phyloP scores from a whole-genome alignment of 2,113 vertebrate species.

The Marmota monax region DNA sequence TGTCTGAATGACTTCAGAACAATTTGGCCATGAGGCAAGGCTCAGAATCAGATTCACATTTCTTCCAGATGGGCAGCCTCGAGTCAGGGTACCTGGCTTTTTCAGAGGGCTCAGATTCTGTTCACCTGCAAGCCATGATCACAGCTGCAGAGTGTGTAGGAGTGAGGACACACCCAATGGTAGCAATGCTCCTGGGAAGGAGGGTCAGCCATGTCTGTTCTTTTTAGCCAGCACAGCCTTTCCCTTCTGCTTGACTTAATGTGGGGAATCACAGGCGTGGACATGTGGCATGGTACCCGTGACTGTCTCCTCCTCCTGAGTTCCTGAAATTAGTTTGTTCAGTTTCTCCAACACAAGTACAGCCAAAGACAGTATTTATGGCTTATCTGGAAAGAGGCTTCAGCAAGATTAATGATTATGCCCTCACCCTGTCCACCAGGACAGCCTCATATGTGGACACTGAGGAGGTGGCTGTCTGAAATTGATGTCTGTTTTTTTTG shows the following conservation, averaged over 20 bases:
- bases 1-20: not conserved
- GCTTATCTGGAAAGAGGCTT: not conserved
- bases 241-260: not conserved
- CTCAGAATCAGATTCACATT: too few species aligned
- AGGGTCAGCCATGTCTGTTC: fast-evolving
- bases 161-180: not conserved
- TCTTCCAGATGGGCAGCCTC: not conserved
- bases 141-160: fast-evolving
- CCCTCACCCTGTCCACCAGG: not conserved
- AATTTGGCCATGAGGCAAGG: fast-evolving
- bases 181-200: fast-evolving
- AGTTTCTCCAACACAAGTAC: not conserved
- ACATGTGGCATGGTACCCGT: fast-evolving
- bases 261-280: fast-evolving
- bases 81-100: not conserved
- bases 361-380: not conserved
- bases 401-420: not conserved
- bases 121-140: not conserved
- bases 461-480: not conserved
- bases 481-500: not conserved
- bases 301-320: not conserved
- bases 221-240: too few species aligned
- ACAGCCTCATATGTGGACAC: not conserved
- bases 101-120: too few species aligned
- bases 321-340: not conserved